A percentile compares a stretch with the other conserved stretches of the same genome.
Conservation (phyloP, 2,113 vertebrate genomes). For the Uropsilus gracilis region DNA sequence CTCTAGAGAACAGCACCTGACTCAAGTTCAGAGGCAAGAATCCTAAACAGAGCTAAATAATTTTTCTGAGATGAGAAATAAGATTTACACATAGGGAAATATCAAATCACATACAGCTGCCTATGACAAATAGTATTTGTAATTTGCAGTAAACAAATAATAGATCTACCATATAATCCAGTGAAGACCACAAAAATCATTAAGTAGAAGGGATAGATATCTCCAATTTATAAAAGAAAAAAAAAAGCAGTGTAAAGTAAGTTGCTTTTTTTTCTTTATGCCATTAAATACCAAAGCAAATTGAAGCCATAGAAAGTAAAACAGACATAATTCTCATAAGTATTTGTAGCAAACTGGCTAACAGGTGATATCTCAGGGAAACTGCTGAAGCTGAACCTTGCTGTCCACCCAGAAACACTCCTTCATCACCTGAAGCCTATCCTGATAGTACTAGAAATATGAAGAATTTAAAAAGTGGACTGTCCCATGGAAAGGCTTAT, state of each 20-base stretch:
- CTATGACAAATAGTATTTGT: too few relatives aligned
- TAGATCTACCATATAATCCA: too few relatives aligned
- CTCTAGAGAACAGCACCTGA: neutral
- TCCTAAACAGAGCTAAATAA: neutral
- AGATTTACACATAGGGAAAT: neutral
- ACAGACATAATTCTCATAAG: neutral
- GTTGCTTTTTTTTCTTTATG: neutral
- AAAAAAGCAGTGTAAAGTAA: neutral
- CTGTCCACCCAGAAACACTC: neutral
- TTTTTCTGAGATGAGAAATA: neutral
- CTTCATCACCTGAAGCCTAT: neutral
- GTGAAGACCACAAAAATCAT: too few relatives aligned
- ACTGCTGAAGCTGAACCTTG: neutral
- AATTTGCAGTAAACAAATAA: too few relatives aligned
- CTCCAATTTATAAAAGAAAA: too few relatives aligned
- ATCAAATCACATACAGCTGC: neutral
- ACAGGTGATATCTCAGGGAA: neutral
- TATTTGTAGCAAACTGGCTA: neutral
- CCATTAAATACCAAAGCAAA: neutral
- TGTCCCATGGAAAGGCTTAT: neutral
- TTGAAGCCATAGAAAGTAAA: neutral
- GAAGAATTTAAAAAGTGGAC: neutral
- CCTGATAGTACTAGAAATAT: neutral
- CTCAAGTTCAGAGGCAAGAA: neutral
- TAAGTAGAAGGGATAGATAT: neutral